These are phyloP conservation scores for Crioceris asparagi DNA, from an alignment of 2,888 invertebrate species.

Conservation along the genomic window DNA sequence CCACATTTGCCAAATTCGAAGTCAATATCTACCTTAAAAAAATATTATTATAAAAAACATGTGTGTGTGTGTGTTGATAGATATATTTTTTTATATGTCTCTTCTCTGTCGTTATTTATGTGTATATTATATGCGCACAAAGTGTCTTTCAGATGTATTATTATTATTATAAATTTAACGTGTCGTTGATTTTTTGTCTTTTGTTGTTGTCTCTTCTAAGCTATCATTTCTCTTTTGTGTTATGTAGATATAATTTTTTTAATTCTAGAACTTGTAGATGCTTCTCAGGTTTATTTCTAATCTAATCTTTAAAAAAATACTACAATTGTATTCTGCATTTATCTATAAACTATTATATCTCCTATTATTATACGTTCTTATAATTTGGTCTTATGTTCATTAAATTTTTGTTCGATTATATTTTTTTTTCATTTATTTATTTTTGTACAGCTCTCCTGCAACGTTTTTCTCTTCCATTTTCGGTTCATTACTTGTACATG, in stretches of 20 bases:
- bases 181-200: background rate
- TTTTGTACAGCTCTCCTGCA: constrained; percentile 20
- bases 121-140: constrained; percentile 29
- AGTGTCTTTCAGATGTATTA: constrained; percentile 24
- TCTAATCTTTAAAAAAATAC: constrained; percentile 21
- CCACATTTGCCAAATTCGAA: constrained; percentile 52
- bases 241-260: no score
- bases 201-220: background rate
- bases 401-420: constrained; percentile 20
- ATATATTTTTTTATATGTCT: constrained; percentile 34
- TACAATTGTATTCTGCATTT: no score
- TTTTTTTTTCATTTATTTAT: constrained; percentile 23
- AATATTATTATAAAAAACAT: no score
- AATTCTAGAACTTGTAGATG: no score
- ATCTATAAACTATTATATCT: no score
- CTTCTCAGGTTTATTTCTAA: constrained; percentile 29
- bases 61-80: constrained; percentile 44
- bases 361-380: no score
- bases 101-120: constrained; percentile 25
- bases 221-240: background rate
- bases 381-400: no score
- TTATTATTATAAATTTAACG: background rate
- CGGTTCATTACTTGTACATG: no score
- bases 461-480: constrained; percentile 15
- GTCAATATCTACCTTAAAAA: constrained; percentile 56